Percentiles rank a stretch among this genome's conserved stretches.
Conservation (phyloP, 1,140 invertebrate genomes). For the Drosophila trapezifrons region DNA sequence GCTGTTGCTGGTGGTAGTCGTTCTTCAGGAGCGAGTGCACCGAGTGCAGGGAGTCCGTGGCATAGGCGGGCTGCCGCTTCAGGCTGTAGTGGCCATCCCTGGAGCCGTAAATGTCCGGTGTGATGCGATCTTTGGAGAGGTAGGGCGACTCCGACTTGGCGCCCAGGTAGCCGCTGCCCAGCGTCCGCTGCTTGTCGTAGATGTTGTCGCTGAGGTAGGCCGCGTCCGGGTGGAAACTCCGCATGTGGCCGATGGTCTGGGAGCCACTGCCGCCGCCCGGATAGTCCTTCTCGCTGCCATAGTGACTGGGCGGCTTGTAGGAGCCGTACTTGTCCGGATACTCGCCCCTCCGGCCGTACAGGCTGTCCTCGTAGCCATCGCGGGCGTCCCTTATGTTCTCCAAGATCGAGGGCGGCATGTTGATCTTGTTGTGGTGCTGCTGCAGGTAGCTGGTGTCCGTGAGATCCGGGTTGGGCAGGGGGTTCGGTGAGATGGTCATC, state of each 20-base stretch:
- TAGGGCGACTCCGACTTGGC: conserved; percentile 79
- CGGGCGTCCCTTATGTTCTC: conserved; percentile 86
- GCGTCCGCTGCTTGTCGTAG: conserved; percentile 78
- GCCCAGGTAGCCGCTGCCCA: conserved; percentile 69
- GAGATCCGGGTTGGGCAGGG: conserved; percentile 89
- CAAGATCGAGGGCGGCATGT: conserved; percentile 86
- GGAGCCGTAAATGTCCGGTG: conserved; percentile 80
- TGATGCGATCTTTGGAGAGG: conserved; percentile 82
- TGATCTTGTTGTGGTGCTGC: conserved; percentile 84
- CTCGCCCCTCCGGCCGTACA: conserved; percentile 74
- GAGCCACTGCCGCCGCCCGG: conserved; percentile 65
- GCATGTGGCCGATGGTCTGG: conserved; percentile 80
- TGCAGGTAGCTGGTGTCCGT: conserved; percentile 86
- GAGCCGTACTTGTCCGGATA: conserved; percentile 81
- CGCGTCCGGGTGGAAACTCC: conserved; percentile 75
- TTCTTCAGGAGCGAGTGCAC: conserved; percentile 86
- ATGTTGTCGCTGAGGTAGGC: conserved; percentile 80
- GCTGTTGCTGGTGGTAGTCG: conserved; percentile 87
- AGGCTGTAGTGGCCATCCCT: conserved; percentile 79
- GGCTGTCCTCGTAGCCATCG: conserved; percentile 84
- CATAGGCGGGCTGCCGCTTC: conserved; percentile 73
- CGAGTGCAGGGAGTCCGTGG: conserved; percentile 79
- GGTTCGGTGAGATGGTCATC: conserved; percentile 88
- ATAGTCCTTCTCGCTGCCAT: conserved; percentile 82
- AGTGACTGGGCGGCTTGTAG: conserved; percentile 81